Evolutionary conservation across 2,113 vertebrate genomes (phyloP).

Genomic region (Cavia porcellus): DNA sequence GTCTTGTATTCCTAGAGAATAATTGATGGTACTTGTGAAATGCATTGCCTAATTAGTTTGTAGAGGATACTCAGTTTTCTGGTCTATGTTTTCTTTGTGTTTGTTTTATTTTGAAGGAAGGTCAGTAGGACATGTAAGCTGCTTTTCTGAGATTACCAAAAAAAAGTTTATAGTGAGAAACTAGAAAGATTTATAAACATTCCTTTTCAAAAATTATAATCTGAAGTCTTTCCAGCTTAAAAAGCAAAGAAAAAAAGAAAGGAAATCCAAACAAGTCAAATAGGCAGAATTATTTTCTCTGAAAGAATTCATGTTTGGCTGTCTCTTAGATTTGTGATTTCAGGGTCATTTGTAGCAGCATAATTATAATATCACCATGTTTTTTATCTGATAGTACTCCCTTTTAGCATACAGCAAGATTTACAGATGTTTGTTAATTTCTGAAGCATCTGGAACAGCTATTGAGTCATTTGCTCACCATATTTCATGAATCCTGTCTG

Average conservation of each 20-base stretch:
- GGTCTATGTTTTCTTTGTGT: background rate
- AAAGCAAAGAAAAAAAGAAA: background rate
- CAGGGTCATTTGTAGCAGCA: background rate
- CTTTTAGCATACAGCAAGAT: background rate
- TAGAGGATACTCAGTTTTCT: background rate
- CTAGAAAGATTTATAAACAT: background rate
- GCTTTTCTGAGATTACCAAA: constrained; percentile 47
- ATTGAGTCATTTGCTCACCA: background rate
- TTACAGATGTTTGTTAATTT: constrained; percentile 49
- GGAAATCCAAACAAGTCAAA: background rate
- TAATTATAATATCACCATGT: background rate
- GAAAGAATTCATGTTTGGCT: background rate
- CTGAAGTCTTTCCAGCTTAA: background rate
- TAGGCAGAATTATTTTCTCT: constrained; percentile 12
- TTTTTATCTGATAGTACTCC: background rate
- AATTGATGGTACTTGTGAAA: background rate
- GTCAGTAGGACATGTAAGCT: background rate
- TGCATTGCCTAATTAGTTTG: background rate
- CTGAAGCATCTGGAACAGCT: background rate
- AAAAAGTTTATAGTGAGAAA: constrained; percentile 16
- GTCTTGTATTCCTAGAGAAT: background rate
- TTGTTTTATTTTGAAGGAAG: constrained; percentile 37
- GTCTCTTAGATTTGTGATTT: background rate
- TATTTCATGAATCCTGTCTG: background rate
- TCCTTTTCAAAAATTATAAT: constrained; percentile 30